These are phyloP conservation scores for Melanogrammus aeglefinus DNA, from an alignment of 2,797 vertebrate genomes.

Conservation along the genomic window DNA sequence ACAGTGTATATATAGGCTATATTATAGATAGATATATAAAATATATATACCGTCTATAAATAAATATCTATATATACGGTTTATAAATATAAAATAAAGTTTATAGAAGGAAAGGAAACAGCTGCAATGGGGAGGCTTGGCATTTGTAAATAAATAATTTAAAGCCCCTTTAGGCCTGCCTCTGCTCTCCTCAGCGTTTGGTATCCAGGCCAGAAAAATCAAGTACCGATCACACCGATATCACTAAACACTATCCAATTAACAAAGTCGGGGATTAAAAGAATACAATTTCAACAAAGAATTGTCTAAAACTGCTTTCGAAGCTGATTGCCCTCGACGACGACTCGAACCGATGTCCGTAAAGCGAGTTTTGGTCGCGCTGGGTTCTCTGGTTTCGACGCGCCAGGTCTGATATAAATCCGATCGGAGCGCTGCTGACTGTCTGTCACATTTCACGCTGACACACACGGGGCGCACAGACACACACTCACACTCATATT, in stretches of 20 bases:
- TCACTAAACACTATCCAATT: not conserved
- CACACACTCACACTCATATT: slow-evolving; percentile 54
- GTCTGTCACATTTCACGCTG: slow-evolving; percentile 81
- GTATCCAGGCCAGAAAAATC: slow-evolving; percentile 49
- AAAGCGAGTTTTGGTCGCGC: not conserved
- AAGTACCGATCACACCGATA: slow-evolving; percentile 18
- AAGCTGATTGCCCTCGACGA: fast-evolving
- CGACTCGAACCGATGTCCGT: fast-evolving
- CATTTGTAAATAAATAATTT: slow-evolving; percentile 75
- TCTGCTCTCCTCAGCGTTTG: slow-evolving; percentile 61
- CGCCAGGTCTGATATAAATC: slow-evolving; percentile 59
- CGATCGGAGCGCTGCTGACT: slow-evolving; percentile 66
- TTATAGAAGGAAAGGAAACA: slow-evolving; percentile 59
- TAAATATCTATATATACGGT: not conserved
- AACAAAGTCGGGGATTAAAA: not conserved
- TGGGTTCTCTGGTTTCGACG: slow-evolving; percentile 48
- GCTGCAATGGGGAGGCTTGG: slow-evolving; percentile 63
- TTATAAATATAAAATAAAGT: slow-evolving; percentile 24
- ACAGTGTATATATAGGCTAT: too few species aligned
- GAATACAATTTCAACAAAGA: fast-evolving
- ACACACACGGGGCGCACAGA: slow-evolving; percentile 47
- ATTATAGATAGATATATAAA: too few species aligned
- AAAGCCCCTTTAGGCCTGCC: slow-evolving; percentile 66
- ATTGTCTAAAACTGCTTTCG: not conserved
- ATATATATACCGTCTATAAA: too few species aligned